Evolutionary conservation across 1,140 invertebrate genomes (phyloP).

Genomic region (Zaprionus capensis): DNA sequence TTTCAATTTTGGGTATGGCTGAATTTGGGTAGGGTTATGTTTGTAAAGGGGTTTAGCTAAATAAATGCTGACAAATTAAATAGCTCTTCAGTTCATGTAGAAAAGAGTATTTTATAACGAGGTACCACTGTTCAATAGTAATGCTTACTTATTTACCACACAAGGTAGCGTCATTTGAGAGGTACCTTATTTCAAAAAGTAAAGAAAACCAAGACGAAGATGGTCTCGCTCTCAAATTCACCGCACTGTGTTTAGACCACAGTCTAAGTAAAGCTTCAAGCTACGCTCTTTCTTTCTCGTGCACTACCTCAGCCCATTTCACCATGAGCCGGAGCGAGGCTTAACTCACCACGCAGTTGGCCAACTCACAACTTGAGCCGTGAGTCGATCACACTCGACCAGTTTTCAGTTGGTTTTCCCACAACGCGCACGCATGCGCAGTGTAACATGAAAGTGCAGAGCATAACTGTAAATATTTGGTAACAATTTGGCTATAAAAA

Average conservation of each 20-base stretch:
- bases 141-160: background rate
- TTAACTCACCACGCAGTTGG: conserved; percentile 55
- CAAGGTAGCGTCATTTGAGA: conserved; percentile 19
- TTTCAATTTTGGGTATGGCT: background rate
- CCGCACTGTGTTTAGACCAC: background rate
- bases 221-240: background rate
- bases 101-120: too few species aligned
- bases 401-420: conserved; percentile 60
- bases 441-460: conserved; percentile 62
- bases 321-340: background rate
- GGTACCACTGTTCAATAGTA: background rate
- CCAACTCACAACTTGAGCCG: conserved; percentile 11
- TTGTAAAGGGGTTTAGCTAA: background rate
- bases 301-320: background rate
- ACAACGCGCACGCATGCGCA: conserved; percentile 69
- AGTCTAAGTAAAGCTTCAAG: background rate
- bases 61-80: too few species aligned
- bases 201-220: conserved; percentile 41
- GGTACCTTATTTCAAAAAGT: background rate
- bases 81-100: too few species aligned
- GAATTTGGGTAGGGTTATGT: background rate
- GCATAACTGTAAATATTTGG: conserved; percentile 56
- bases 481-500: conserved; percentile 29
- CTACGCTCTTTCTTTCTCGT: background rate
- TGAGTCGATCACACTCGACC: conserved; percentile 42